Base-by-base conservation (phyloP, 2,888 invertebrate genomes). In the Drosophila borealis region DNA sequence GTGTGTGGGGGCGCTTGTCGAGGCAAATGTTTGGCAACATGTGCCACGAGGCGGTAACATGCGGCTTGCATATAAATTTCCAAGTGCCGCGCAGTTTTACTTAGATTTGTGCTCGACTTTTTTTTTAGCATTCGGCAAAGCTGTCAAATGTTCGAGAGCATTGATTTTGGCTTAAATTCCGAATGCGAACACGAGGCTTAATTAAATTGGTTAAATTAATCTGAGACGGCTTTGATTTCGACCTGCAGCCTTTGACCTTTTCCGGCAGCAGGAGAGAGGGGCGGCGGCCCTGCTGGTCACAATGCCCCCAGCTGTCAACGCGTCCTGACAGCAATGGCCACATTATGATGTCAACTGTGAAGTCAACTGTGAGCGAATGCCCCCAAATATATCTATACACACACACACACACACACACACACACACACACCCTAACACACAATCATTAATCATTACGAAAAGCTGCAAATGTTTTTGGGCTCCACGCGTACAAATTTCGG, bases 311-410 rank as follows among this genome's bases (percentile, higher is more conserved):
- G 63, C 70, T 80, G 83, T 88, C 88, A 82, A 44, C 77, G 68
- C 55, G 39, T 63, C 48, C 57, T 79, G 88, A 70, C 88, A 70
- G 80, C 77, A 82, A 77, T 79, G 51, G 69, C 83, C 74, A 67
- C 72, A 86, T 86, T 83, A 88, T 88, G 83, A 83, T 84, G 83
- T 88, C 83, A 84, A 73, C 88, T 74, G 79, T 66, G 68, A 85
- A 87, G 76, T 84, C 81, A 78, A 71, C 82, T 78, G 67, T 64
- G 45, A 61, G 54, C 39, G 59, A 62, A 25, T 46, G 36, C 44
- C n/a, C 56, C 10, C 50, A 55, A 42, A 54, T 50, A 50, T 48
- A 3, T 19, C n/a, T 34, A 51, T 36, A 37, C 56, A 13, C 34
- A 42, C 21, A 14, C 44, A 46, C 50, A 19, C 13, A 46, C 63